Conservation (phyloP, 2,888 invertebrate genomes). For the Laspeyria flexula region DNA sequence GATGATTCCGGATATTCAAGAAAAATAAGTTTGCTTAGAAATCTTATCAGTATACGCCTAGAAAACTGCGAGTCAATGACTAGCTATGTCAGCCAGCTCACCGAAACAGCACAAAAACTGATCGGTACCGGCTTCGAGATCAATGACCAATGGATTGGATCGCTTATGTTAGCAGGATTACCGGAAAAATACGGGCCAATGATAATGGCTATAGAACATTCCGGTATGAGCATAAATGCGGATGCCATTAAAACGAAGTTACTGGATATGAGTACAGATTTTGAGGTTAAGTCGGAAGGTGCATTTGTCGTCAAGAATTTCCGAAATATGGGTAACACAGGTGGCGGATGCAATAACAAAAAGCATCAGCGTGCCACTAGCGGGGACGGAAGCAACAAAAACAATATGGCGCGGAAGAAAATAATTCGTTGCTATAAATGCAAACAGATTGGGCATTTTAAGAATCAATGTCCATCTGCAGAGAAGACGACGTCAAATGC, state of each 20-base stretch:
- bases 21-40: slow-evolving; percentile 5
- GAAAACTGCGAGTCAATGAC: background rate
- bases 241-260: slow-evolving; percentile 15
- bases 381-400: slow-evolving; percentile 16
- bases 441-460: background rate
- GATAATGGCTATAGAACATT: slow-evolving; percentile 12
- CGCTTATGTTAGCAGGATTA: slow-evolving; percentile 16
- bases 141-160: slow-evolving; percentile 21
- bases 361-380: slow-evolving; percentile 11
- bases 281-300: slow-evolving; percentile 13
- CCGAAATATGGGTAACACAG: slow-evolving; percentile 16
- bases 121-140: slow-evolving; percentile 17
- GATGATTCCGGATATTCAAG: slow-evolving; percentile 7
- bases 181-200: slow-evolving; percentile 12
- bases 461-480: slow-evolving; percentile 19
- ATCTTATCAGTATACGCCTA: background rate
- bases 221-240: slow-evolving; percentile 1
- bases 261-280: slow-evolving; percentile 3
- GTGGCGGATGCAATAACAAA: slow-evolving; percentile 23
- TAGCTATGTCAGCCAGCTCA: background rate
- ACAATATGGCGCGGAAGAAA: slow-evolving; percentile 11
- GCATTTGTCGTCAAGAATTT: background rate
- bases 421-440: slow-evolving; percentile 6
- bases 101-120: slow-evolving; percentile 11
- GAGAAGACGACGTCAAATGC: slow-evolving; percentile 5